A percentile compares a stretch with the other conserved stretches of the same genome.
Conservation (phyloP, 2,797 vertebrate species). For the Gadopsis bispinosus region DNA sequence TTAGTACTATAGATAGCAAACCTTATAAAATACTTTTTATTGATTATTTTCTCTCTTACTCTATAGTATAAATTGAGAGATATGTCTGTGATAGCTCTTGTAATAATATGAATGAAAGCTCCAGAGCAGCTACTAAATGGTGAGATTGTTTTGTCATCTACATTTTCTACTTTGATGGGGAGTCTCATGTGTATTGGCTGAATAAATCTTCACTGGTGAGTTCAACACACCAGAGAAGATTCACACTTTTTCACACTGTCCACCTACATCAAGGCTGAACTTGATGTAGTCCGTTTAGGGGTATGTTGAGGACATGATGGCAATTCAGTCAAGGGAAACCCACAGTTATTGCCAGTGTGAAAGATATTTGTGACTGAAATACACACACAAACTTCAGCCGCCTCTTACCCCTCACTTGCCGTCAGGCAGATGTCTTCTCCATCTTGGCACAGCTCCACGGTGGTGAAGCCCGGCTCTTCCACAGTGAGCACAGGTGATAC, state of each 20-base stretch:
- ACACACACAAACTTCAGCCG: background rate
- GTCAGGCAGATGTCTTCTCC: slow-evolving; percentile 69
- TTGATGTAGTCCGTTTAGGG: no score
- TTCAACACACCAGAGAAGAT: background rate
- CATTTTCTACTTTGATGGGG: background rate
- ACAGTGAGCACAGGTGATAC: slow-evolving; percentile 58
- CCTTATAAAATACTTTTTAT: background rate
- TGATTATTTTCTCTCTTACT: background rate
- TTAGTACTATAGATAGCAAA: background rate
- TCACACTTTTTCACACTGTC: background rate
- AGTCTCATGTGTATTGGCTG: background rate
- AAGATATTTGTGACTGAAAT: background rate
- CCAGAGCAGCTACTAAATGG: background rate
- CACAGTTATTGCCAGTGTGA: background rate
- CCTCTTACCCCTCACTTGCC: slow-evolving; percentile 77
- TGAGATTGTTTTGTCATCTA: background rate
- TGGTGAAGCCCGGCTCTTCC: slow-evolving; percentile 67
- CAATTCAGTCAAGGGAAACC: background rate
- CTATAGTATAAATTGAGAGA: background rate
- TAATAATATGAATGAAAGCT: background rate
- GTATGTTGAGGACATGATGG: background rate
- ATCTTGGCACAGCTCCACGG: slow-evolving; percentile 75
- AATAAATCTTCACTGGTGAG: background rate
- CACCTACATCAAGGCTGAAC: background rate
- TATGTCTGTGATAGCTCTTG: background rate